A percentile compares a stretch with the other conserved stretches of the same genome.
phyloP scores from a whole-genome alignment of 2,797 vertebrate genomes.

The Muscicapa striata region DNA sequence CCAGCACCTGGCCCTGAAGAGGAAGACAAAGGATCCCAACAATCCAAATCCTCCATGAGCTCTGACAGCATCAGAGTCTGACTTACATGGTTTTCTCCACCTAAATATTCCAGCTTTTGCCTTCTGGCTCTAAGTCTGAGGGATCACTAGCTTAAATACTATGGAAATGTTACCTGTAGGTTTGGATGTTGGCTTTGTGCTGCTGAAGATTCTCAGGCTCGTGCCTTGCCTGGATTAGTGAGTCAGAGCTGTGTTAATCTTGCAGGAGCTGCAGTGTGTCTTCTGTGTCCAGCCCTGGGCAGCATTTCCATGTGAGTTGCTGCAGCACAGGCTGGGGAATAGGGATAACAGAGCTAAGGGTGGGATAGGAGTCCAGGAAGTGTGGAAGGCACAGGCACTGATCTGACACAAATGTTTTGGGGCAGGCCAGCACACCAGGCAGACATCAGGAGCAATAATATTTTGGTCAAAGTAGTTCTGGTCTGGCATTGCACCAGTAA shows the following conservation, averaged over 20 bases:
- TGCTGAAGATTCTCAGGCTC: background rate
- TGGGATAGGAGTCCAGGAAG: background rate
- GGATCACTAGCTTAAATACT: background rate
- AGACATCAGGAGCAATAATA: background rate
- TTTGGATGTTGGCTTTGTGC: background rate
- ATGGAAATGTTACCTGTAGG: background rate
- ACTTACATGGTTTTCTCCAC: background rate
- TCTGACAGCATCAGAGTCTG: background rate
- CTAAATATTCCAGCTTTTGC: background rate
- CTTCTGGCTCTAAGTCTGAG: background rate
- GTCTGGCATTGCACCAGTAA: background rate
- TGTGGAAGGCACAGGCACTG: accelerated
- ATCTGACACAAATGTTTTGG: background rate
- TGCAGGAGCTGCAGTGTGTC: background rate
- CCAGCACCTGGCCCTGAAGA: background rate
- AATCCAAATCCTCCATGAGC: background rate
- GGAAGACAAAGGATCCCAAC: background rate
- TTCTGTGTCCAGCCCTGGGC: accelerated
- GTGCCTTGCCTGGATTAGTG: background rate
- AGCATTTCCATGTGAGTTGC: background rate
- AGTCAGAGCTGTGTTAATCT: background rate
- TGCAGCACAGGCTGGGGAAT: background rate
- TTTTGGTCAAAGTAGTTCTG: background rate
- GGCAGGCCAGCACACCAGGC: background rate
- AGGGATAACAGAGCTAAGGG: accelerated